Evolutionary conservation across 1,140 invertebrate genomes (phyloP).

Genomic region (Zaprionus africanus): DNA sequence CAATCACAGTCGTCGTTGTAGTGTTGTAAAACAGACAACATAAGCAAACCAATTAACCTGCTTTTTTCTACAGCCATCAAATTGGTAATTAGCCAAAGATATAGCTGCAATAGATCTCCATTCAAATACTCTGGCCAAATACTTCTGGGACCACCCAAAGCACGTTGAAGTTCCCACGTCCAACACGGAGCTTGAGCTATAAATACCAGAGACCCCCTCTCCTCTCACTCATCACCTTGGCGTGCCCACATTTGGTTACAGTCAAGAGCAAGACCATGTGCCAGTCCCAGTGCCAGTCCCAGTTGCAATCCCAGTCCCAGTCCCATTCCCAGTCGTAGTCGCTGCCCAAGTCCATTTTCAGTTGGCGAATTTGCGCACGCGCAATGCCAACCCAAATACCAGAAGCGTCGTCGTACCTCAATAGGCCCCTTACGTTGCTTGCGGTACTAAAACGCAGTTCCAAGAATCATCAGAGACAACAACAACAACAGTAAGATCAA

Average conservation of each 20-base stretch:
- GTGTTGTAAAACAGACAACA: background rate
- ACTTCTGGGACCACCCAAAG: constrained; percentile 21
- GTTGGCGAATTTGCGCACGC: constrained; percentile 65
- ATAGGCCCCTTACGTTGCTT: constrained; percentile 17
- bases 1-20: background rate
- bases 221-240: constrained; percentile 25
- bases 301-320: constrained; percentile 23
- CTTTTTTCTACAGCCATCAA: background rate
- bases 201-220: constrained; percentile 16
- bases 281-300: constrained; percentile 7
- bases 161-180: constrained; percentile 25
- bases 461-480: constrained; percentile 48
- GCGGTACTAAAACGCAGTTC: constrained; percentile 56
- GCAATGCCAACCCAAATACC: constrained; percentile 68
- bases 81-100: background rate
- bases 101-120: background rate
- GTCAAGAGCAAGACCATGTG: constrained; percentile 4
- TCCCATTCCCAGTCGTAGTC: constrained; percentile 13
- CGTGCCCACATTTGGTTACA: constrained; percentile 37
- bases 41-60: background rate
- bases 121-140: background rate
- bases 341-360: constrained; percentile 45
- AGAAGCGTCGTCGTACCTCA: constrained; percentile 23
- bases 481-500: constrained; percentile 16
- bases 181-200: background rate